Base-by-base conservation (phyloP, 2,888 invertebrate genomes). In the Diarsia rubi region DNA sequence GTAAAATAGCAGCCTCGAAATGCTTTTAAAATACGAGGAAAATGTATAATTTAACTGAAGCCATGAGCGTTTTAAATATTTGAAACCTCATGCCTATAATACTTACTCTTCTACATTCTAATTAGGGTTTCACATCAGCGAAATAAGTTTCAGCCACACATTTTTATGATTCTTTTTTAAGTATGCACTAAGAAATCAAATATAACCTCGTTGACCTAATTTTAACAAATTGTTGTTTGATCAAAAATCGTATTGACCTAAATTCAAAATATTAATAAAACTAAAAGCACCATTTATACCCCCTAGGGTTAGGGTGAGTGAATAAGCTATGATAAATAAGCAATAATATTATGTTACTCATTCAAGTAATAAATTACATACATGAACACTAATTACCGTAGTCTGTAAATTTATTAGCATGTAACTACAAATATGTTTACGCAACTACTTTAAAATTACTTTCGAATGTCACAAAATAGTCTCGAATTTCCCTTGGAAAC, bases 401-500 rank as follows among this genome's bases (percentile, higher is more conserved):
- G 16, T 16, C 24, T 45, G 27, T 80, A 49, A 74, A 42, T 63
- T 19, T 52, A 81, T 66, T 75, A 62, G 27, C 27, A 27, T 3
- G 16, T 5, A 14, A 52, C 75, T 14, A 64, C 14, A 49, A 75
- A 75, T 59, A 77, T 81, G 47, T 80, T 74, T 19, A 16, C 31
- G 54, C 76, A 78, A 78, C 60, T 66, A 81, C 52, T 81, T 66
- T 37, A 47, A 62, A 76, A 65, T 54, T 31, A 67, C 21, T 67
- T 66, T 44, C 9, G 1, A 19, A 31, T 4, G 16, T 69, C n/a
- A 52, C 11, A 52, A 72, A 44, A 42, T 9, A 24, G 5, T 31
- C 21, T 19, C 5, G 16, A 49, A 45, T n/a, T n/a, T 3, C 3
- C 4, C 62, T 24, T 31, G 14, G 4, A 19, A 3, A 4, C 0